Base-by-base conservation (phyloP, 1,140 invertebrate genomes). In the Dufourea novaeangliae region DNA sequence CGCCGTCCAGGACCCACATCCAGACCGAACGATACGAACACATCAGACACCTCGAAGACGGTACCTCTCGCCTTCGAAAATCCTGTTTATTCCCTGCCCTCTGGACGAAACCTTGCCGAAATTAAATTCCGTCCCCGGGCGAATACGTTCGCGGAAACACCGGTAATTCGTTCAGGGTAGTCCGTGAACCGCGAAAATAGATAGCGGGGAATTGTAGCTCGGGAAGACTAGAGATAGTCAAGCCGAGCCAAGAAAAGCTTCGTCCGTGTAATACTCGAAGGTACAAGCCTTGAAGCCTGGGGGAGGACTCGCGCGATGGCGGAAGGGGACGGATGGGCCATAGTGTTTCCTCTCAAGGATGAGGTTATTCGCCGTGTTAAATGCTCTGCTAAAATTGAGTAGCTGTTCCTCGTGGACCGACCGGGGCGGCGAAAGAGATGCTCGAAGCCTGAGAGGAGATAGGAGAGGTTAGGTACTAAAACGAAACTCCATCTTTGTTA, bases 401-500 rank as follows among this genome's bases (percentile, higher is more conserved):
- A 44, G 50, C 69, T 75, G 41, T 72, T 32, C 20, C 39, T 71
- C 52, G 34, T 37, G 37, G 52, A 68, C 1, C n/a, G 22, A n/a
- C n/a, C n/a, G n/a, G n/a, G n/a, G 37, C 56, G 37, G 54, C 54
- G 63, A 73, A 32, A 61, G 32, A 69, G 70, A 41, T 27, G 29
- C 22, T 11, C 27, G 6, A 27, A 74, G 57, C 27, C 8, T 17
- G 52, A 52, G 44, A 54, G 10, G 25, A 57, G 27, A 52, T n/a
- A 22, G 7, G 61, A 77, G 67, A 79, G 70, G 59, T 32, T 50
- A 66, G 52, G 50, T 59, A 72, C 44, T 66, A 70, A 83, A 80
- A 83, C 75, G 79, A 77, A 80, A 76, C 77, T 86, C 86, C 81
- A 79, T 87, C 82, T 87, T 87, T 81, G 86, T 87, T 83, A 80